Conservation (phyloP, 2,797 vertebrate genomes). For the Nannoperca australis region DNA sequence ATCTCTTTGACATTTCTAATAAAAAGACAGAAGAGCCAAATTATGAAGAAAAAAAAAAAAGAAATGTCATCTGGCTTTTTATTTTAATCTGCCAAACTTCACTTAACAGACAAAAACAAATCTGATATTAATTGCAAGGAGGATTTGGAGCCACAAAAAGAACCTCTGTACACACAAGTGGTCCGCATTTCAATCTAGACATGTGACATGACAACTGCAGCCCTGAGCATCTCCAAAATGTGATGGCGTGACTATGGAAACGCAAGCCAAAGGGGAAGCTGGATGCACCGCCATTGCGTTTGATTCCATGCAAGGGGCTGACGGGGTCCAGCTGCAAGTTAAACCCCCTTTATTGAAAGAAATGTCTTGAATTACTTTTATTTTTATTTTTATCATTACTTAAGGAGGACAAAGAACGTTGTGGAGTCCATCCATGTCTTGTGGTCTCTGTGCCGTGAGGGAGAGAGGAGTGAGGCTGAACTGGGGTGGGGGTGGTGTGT, state of each 20-base stretch:
- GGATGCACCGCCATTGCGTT: slow-evolving; percentile 56
- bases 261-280: slow-evolving; percentile 60
- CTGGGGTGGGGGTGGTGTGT: background rate
- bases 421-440: slow-evolving; percentile 72
- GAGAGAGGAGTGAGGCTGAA: slow-evolving; percentile 40
- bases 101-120: slow-evolving; percentile 64
- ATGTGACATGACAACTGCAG: slow-evolving; percentile 63
- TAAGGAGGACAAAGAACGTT: slow-evolving; percentile 43
- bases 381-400: slow-evolving; percentile 50
- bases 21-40: slow-evolving; percentile 63
- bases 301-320: slow-evolving; percentile 58
- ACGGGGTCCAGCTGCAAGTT: slow-evolving; percentile 32
- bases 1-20: slow-evolving; percentile 59
- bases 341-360: slow-evolving; percentile 46
- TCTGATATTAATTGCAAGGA: slow-evolving; percentile 58
- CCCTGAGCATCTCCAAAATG: slow-evolving; percentile 72
- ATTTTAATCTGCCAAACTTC: slow-evolving; percentile 51
- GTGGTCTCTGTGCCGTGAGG: slow-evolving; percentile 66
- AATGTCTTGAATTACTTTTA: slow-evolving; percentile 54
- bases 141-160: slow-evolving; percentile 65
- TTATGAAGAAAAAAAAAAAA: slow-evolving; percentile 37
- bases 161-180: slow-evolving; percentile 74
- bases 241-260: slow-evolving; percentile 71
- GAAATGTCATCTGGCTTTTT: slow-evolving; percentile 49
- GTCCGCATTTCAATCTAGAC: slow-evolving; percentile 73